Evolutionary conservation across 2,113 vertebrate genomes (phyloP), one percentile per base, ranked within the genome.

Genomic region (Semicossyphus pulcher): DNA sequence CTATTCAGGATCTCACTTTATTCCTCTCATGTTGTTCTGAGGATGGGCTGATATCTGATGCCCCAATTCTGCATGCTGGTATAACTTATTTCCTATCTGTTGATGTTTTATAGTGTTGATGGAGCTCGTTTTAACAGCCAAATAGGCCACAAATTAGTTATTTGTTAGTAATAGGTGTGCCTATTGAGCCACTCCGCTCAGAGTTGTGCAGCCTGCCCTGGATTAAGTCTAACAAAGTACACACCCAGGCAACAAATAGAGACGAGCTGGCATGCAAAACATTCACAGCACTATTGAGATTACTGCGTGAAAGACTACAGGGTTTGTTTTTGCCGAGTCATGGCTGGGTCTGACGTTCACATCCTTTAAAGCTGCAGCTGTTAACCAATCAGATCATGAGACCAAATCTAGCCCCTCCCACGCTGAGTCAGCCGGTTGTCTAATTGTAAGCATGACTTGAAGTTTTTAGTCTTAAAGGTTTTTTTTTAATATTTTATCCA

Each of bases 241-340:
- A 4, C 23, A 20, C 39, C 18, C 18, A 11, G 34, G 0, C 4
- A 7, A n/a, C n/a, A n/a, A n/a, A n/a, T n/a, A n/a, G n/a, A n/a
- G 6, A 10, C 26, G 9, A 23, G 7, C 10, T 28, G 14, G 8
- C 4, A 28, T 28, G 36, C 5, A 29, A 26, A 31, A 23, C 10
- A 54, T 31, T 7, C 34, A 45, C 1, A 34, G 14, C n/a, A 21
- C 5, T 0, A n/a, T n/a, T n/a, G n/a, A n/a, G n/a, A n/a, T n/a
- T n/a, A n/a, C n/a, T n/a, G n/a, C n/a, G n/a, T n/a, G n/a, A n/a
- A 14, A 3, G 21, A 12, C 29, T 28, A 1, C 15, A 28, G 12
- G 18, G 23, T 14, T 12, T 6, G 28, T 15, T 12, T 92, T 65
- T 85, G 92, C 87, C 74, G 85, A 93, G 84, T 93, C 92, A 94